Base-by-base conservation (phyloP, 1,140 invertebrate species). In the Diabrotica undecimpunctata region DNA sequence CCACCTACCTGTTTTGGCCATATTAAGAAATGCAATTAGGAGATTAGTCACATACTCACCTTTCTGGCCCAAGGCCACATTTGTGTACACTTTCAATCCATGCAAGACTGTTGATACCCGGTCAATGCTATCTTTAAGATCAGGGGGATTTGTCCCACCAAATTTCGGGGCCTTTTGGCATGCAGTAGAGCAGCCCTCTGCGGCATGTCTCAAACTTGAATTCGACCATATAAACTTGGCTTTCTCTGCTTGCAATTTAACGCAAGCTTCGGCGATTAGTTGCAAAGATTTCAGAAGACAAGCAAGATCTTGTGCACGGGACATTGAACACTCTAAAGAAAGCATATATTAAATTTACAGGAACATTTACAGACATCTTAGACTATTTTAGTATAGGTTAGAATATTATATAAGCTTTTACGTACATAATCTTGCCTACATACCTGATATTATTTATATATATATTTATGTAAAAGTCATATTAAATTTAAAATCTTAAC, bases 241-340 rank as follows among this genome's bases (percentile, higher is more conserved):
- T 71, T 80, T 77, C 62, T 81, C 76, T 70, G 84, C 79, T 71
- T 88, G 85, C 55, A 86, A 73, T 75, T 84, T 84, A 41, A 81
- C 71, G 52, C 82, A 81, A 54, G 86, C 84, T 70, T 85, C 82
- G 56, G 81, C 74, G 62, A 90, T 84, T 52, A 83, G 78, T 71
- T 85, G 82, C 62, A 87, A 69, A 25, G 88, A 87, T 70, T 82
- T 82, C 66, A 89, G 74, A 65, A 90, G 76, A 46, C 83, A 83
- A 62, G 84, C 74, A 50, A 86, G 63, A 76, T 90, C 88, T 72
- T 83, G 83, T 72, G 80, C 74, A 67, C 81, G 79, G 54, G 84
- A 83, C 85, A 87, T 87, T 73, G 37, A 55, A 55, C 25, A 35
- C 7, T 11, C 35, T 55, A 39, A 58, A 58, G 36, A 11, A 58